A percentile compares a stretch with the other conserved stretches of the same genome.
phyloP scores from a whole-genome alignment of 2,113 vertebrate species.

The Tenrec ecaudatus region DNA sequence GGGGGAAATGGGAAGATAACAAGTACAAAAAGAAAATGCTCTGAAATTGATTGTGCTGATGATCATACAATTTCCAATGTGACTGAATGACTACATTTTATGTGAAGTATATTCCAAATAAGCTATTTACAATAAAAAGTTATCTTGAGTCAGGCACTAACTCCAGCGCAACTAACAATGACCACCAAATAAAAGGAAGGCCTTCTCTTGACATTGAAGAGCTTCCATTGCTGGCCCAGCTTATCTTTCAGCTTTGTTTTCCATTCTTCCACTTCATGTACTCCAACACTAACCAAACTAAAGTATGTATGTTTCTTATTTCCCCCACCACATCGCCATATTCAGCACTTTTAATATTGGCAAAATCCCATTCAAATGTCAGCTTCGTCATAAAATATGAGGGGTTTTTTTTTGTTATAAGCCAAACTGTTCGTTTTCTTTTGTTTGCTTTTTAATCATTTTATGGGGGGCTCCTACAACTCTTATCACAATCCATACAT shows the following conservation, averaged over 20 bases:
- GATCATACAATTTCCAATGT: too few species aligned
- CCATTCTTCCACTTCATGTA: background rate
- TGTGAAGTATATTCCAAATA: too few species aligned
- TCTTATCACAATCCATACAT: too few species aligned
- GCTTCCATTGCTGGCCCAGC: background rate
- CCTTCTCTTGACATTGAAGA: background rate
- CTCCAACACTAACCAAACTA: background rate
- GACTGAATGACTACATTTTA: too few species aligned
- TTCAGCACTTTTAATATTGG: background rate
- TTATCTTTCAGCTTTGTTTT: background rate
- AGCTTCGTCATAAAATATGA: slow-evolving; percentile 28
- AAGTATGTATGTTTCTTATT: background rate
- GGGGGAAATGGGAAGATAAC: too few species aligned
- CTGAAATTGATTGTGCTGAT: too few species aligned
- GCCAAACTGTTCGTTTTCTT: too few species aligned
- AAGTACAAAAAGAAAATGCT: too few species aligned
- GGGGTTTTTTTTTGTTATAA: too few species aligned
- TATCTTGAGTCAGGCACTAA: background rate
- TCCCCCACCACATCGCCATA: background rate
- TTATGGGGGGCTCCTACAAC: too few species aligned
- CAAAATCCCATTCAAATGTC: background rate
- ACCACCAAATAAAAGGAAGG: background rate
- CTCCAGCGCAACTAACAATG: background rate
- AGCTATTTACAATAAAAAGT: too few species aligned
- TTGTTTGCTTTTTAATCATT: too few species aligned